These are phyloP conservation scores for Sapajus apella DNA, from an alignment of 2,113 vertebrate species.

Conservation along the genomic window DNA sequence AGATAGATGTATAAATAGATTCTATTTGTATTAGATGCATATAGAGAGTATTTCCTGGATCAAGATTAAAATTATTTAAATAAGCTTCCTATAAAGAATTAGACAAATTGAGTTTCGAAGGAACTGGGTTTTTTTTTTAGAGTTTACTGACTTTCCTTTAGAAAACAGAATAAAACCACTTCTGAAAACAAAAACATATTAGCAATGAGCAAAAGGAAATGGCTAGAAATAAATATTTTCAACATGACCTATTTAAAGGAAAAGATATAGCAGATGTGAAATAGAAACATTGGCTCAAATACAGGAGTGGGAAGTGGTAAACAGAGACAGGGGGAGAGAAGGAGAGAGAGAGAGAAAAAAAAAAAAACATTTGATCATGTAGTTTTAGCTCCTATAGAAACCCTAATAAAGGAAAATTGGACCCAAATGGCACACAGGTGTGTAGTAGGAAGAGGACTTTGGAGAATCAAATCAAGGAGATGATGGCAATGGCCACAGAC, in stretches of 20 bases:
- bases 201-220: not conserved
- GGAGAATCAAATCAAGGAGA: not conserved
- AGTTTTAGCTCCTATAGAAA: not conserved
- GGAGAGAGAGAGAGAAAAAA: not conserved
- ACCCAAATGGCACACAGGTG: not conserved
- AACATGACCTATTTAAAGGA: not conserved
- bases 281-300: not conserved
- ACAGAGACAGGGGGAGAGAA: accelerated
- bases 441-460: not conserved
- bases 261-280: not conserved
- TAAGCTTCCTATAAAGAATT: not conserved
- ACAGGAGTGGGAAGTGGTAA: accelerated
- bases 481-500: not conserved
- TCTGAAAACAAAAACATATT: not conserved
- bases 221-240: not conserved
- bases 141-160: not conserved
- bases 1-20: not conserved
- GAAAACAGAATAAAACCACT: not conserved
- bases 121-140: too few relatives aligned
- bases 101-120: not conserved
- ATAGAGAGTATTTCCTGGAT: not conserved
- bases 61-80: not conserved
- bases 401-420: not conserved
- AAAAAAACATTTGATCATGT: not conserved
- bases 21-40: not conserved